Base-by-base conservation (phyloP, 2,113 vertebrate species). In the Naja naja region DNA sequence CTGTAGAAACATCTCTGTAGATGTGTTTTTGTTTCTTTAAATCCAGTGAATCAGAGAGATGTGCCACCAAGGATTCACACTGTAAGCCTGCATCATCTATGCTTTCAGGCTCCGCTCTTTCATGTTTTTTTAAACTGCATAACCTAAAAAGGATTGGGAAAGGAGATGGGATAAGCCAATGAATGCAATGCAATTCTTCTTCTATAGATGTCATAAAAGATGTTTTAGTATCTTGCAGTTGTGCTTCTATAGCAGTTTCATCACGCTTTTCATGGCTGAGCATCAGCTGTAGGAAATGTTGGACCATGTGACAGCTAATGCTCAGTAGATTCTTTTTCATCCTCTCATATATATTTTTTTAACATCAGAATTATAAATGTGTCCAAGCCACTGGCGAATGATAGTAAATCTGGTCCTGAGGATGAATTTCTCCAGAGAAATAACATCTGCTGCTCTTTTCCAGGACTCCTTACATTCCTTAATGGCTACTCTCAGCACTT, bases 381-480 rank as follows among this genome's bases (percentile, higher is more conserved):
- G 74, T 81, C 74, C 34, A 81, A 81, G 16, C 34, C 34, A 22
- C 34, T 81, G 23, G 16, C 34, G 74, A 81, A 81, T 81, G 86
- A 30, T 87, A 22, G 11, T 52, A 49, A 52, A 53, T 20, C 10
- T 47, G 0, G 14, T 52, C 2, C 87, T 85, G 53, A 90, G 90
- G 49, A 87, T 60, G n/a, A 39, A 89, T 23, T 94, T 91, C 45
- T 4, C 74, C 93, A 14, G 14, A 74, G 25, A 52, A 86, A 18
- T 93, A 34, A 93, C 86, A 89, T 58, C 58, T 93, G 23, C 27
- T 94, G 93, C 23, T 94, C 55, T 91, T 94, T 86, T 98, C 94
- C 93, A 99, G 99, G 98, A 99, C 95, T 99, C 99, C 88, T 98
- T 99, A 49, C 99, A 99, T 94, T 98, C 99, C 47, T 96, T 99